Evolutionary conservation across 2,888 invertebrate genomes (phyloP).

Genomic region (Phyllotreta striolata): DNA sequence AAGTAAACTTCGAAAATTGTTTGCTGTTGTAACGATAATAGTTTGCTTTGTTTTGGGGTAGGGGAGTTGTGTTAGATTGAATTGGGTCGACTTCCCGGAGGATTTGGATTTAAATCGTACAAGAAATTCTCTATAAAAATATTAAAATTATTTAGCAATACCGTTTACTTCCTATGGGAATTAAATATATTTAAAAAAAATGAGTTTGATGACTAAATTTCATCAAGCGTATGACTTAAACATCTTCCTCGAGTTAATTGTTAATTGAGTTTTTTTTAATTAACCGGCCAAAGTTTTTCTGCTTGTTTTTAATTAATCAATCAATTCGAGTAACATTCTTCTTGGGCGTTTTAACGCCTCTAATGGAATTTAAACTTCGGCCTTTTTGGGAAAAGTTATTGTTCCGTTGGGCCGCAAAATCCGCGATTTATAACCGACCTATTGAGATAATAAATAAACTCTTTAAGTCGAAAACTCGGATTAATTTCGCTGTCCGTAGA

Average conservation of each 20-base stretch:
- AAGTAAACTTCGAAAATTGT: conserved; percentile 31
- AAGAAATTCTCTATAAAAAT: neutral
- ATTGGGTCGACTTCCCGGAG: conserved; percentile 11
- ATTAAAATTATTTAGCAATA: no score
- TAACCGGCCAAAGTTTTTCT: no score
- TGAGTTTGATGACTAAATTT: no score
- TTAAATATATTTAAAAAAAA: no score
- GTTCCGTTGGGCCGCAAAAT: conserved; percentile 33
- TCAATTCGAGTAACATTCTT: no score
- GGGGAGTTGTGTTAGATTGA: conserved; percentile 22
- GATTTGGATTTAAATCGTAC: neutral
- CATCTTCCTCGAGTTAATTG: no score
- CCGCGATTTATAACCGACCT: conserved; percentile 28
- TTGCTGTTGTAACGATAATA: conserved; percentile 33
- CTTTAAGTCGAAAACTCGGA: conserved; percentile 3
- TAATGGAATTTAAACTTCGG: conserved; percentile 29
- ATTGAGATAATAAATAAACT: conserved; percentile 32
- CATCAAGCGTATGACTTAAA: no score
- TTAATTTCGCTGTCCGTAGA: no score
- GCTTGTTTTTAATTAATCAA: no score
- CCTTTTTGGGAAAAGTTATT: conserved; percentile 31
- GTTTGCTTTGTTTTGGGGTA: conserved; percentile 30
- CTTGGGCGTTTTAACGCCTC: neutral
- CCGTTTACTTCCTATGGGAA: no score
- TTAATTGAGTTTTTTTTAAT: no score